Base-by-base conservation (phyloP, 1,140 invertebrate species). In the Radopholus similis region DNA sequence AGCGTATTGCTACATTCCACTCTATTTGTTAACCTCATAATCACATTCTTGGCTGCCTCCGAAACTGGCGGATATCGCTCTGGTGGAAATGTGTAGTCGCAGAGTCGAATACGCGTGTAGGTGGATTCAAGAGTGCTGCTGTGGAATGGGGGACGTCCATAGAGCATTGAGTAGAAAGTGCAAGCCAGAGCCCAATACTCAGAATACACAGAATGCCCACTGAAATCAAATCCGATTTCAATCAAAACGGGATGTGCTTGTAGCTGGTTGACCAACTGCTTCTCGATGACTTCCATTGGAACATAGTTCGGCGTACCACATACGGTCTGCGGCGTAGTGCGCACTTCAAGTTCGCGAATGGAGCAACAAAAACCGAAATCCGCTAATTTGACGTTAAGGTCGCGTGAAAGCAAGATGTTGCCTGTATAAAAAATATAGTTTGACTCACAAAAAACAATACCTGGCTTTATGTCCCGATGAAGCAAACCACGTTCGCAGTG, bases 261-360 rank as follows among this genome's bases (percentile, higher is more conserved):
- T 49, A 23, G 1, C 6, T 49, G 11, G 38, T 11, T 42, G 38
- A 11, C 1, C 6, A 9, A 51, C 47, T 23, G 42, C 55, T 38
- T 69, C 4, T 68, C 67, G 8, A 68, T 47, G 35, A 68, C 69
- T 35, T 68, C 66, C 4, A 23, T 15, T 2, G 68, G 71, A 23
- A 72, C 71, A 64, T 77, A 72, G 38, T 72, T 72, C n/a, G 71
- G 71, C 1, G 71, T 72, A 15, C 71, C 71, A 55, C 71, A 72
- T 28, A 72, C 71, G 5, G 67, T 47, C n/a, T n/a, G 47, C 32
- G 68, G n/a, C 30, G 32, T 15, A n/a, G 23, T 6, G n/a, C 34
- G 18, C n/a, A 32, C 32, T 64, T 68, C 66, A 15, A 68, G n/a
- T 30, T 72, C 71, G 15, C 59, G 32, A 38, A 77, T 64, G 2